Evolutionary conservation across 37 sponge, comb jelly and placozoan genomes (phyloP), one percentile per base, ranked within the genome.

Genomic region (Tethya wilhelma): DNA sequence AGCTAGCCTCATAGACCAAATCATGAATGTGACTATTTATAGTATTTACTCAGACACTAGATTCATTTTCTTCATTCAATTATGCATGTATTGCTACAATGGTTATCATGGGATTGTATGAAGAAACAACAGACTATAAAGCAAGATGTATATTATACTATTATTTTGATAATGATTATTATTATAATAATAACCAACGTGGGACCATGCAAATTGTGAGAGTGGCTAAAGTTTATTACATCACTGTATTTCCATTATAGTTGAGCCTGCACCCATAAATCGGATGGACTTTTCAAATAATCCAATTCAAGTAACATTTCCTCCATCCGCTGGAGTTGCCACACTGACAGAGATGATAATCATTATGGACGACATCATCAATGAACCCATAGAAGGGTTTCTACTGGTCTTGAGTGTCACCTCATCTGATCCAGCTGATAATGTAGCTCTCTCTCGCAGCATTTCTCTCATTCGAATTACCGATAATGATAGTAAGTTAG

Each of bases 401-500:
- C 3, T 23, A 19, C 19, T 41, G 17, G 49, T 44, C 28, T 22
- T 60, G 26, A 12, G 20, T 60, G 63, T 60, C 7, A n/a, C 22
- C 63, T 6, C 11, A 26, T n/a, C 7, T 60, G 63, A 23, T n/a
- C 63, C 63, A 7, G 20, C 42, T 71, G 71, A 71, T 43, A 4
- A 17, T 6, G 43, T 4, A 25, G 32, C 71, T 11, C 4, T 14
- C 7, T 44, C 4, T 30, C 39, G 43, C 29, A 17, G 71, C 26
- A 25, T 39, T 11, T 23, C 49, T 2, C 49, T 71, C 3, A 43
- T 71, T 19, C 40, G 49, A n/a, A 71, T 71, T 22, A 71, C 45
- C 4, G 71, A 71, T 22, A n/a, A 71, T 44, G 71, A 71, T 71
- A 5, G 71, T 71, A 71, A 38, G n/a, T n/a, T n/a, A n/a, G n/a